These are phyloP conservation scores for Coelopa frigida DNA, from an alignment of 1,140 invertebrate genomes.

Conservation along the genomic window DNA sequence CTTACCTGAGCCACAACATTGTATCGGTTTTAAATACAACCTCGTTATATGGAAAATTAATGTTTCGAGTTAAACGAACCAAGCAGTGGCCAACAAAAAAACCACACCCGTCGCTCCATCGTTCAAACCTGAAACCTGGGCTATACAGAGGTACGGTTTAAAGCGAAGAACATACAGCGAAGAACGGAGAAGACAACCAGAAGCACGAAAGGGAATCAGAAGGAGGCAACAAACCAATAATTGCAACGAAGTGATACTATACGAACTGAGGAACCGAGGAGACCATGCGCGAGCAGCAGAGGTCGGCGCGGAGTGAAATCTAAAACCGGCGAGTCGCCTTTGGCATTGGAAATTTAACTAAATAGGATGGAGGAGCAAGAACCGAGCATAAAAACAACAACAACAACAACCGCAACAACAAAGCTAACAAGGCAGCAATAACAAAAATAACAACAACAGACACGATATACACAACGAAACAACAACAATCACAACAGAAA, in stretches of 20 bases:
- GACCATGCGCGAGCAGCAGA: not conserved
- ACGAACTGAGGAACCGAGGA: too few species aligned
- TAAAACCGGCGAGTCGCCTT: slow-evolving; percentile 12
- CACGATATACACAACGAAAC: slow-evolving; percentile 5
- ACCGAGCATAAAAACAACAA: slow-evolving; percentile 5
- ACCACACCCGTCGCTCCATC: not conserved
- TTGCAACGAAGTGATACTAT: too few species aligned
- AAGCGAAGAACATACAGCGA: not conserved
- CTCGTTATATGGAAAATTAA: slow-evolving; percentile 14
- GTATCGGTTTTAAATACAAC: slow-evolving; percentile 2
- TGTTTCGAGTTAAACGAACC: not conserved
- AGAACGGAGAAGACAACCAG: not conserved
- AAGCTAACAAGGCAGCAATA: slow-evolving; percentile 2
- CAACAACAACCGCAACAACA: slow-evolving; percentile 9
- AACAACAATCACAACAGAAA: too few species aligned
- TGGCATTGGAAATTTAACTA: slow-evolving; percentile 9
- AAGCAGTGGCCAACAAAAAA: slow-evolving; percentile 3
- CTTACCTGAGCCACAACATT: not conserved
- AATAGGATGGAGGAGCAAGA: slow-evolving; percentile 1
- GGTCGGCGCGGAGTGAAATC: slow-evolving; percentile 8
- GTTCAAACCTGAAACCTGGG: not conserved
- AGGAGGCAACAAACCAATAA: not conserved
- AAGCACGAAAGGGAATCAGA: not conserved
- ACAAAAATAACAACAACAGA: slow-evolving; percentile 1
- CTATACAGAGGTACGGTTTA: not conserved